Conservation (phyloP, 2,888 invertebrate genomes). For the Cenopis cana region DNA sequence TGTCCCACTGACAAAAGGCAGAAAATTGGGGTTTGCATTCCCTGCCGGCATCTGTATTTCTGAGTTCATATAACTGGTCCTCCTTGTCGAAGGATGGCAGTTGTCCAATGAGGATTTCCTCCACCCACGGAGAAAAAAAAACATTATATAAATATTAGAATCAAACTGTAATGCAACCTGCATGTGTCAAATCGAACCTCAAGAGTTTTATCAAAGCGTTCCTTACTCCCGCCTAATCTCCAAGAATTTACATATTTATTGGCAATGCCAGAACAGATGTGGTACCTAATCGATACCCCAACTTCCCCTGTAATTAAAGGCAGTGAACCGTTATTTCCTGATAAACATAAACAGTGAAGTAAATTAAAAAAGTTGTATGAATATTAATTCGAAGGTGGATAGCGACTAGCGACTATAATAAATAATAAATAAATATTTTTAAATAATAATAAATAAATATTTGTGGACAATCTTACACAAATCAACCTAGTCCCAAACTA, state of each 20-base stretch:
- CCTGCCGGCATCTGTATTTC: too few relatives aligned
- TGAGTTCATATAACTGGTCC: too few relatives aligned
- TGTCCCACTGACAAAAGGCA: too few relatives aligned
- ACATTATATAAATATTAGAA: background rate
- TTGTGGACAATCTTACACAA: too few relatives aligned
- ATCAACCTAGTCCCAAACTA: too few relatives aligned
- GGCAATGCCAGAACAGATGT: slow-evolving; percentile 48
- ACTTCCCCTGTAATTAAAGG: slow-evolving; percentile 46
- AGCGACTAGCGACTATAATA: background rate
- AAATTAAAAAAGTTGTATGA: slow-evolving; percentile 34
- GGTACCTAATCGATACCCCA: slow-evolving; percentile 47
- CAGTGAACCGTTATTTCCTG: slow-evolving; percentile 4
- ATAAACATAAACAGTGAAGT: slow-evolving; percentile 21
- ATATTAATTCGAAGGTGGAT: slow-evolving; percentile 28
- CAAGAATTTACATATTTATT: slow-evolving; percentile 51
- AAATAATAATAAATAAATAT: too few relatives aligned
- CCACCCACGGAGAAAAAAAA: too few relatives aligned
- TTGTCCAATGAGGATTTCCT: too few relatives aligned
- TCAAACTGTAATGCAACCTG: background rate
- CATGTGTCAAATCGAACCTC: background rate
- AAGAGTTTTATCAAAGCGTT: slow-evolving; percentile 36
- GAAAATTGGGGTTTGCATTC: too few relatives aligned
- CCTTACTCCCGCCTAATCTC: slow-evolving; percentile 42
- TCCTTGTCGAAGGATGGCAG: too few relatives aligned
- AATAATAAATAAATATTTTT: too few relatives aligned